Evolutionary conservation across 2,888 invertebrate genomes (phyloP).

Genomic region (Drosophila pseudotakahashii): DNA sequence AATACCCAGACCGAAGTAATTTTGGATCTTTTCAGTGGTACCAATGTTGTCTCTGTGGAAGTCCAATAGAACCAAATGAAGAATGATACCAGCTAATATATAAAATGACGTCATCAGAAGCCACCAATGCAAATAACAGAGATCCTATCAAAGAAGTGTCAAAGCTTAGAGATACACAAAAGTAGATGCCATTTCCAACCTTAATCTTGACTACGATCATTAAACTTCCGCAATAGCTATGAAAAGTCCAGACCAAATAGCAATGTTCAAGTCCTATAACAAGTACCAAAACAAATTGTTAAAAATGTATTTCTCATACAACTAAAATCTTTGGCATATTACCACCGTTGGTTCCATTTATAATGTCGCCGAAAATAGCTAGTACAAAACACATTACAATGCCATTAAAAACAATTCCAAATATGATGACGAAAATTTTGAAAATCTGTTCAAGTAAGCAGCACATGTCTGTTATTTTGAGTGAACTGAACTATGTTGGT

Average conservation of each 20-base stretch:
- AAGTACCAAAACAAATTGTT: not conserved
- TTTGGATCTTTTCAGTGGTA: not conserved
- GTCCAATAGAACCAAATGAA: not conserved
- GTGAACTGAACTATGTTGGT: not conserved
- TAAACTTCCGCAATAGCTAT: not conserved
- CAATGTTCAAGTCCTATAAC: not conserved
- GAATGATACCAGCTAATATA: not conserved
- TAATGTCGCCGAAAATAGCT: not conserved
- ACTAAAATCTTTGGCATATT: no score
- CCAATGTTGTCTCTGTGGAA: not conserved
- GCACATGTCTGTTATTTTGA: not conserved
- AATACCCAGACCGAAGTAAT: not conserved
- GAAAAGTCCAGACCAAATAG: not conserved
- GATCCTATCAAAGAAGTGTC: not conserved
- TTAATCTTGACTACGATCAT: not conserved
- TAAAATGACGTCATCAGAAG: not conserved
- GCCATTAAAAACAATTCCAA: not conserved
- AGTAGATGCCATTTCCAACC: not conserved
- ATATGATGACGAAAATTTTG: not conserved
- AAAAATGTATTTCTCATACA: not conserved
- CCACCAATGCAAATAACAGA: not conserved
- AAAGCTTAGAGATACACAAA: not conserved
- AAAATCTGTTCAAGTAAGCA: not conserved
- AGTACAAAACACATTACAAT: not conserved
- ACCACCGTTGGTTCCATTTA: not conserved